A percentile compares a stretch with the other conserved stretches of the same genome.
Conservation (phyloP, 2,888 invertebrate species). For the Caenorhabditis japonica region DNA sequence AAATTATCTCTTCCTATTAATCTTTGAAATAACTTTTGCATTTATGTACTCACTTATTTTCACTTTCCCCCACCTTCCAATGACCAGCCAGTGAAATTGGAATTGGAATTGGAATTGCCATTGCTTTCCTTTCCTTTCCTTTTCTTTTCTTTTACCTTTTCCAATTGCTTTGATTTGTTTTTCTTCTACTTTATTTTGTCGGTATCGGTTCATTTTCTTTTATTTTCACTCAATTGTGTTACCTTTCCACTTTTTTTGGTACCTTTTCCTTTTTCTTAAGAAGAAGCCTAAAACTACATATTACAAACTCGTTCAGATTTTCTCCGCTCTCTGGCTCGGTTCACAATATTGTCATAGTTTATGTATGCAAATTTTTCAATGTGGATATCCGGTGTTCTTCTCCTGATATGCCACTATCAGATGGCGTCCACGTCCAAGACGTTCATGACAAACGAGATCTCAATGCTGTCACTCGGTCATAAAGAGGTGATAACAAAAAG, state of each 20-base stretch:
- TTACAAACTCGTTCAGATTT: no score
- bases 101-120: constrained; percentile 48
- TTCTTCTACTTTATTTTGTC: no score
- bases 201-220: no score
- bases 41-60: constrained; percentile 37
- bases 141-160: constrained; percentile 40
- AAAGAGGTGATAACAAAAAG: constrained; percentile 35
- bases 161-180: no score
- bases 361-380: constrained; percentile 27
- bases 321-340: constrained; percentile 17
- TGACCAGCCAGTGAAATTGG: constrained; percentile 1
- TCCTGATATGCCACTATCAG: constrained; percentile 53
- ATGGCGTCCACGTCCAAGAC: constrained; percentile 42
- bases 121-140: constrained; percentile 19
- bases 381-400: constrained; percentile 50
- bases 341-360: constrained; percentile 6
- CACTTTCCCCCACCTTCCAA: constrained; percentile 33
- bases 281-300: no score
- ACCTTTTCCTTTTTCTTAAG: constrained; percentile 17
- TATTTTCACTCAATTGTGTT: constrained; percentile 11
- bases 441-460: constrained; percentile 54
- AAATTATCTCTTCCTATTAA: constrained; percentile 30
- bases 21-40: constrained; percentile 19
- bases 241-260: constrained; percentile 5
- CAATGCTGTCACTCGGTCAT: constrained; percentile 49